Conservation (phyloP, 2,888 invertebrate genomes). For the Hirtodrosophila histrioides region DNA sequence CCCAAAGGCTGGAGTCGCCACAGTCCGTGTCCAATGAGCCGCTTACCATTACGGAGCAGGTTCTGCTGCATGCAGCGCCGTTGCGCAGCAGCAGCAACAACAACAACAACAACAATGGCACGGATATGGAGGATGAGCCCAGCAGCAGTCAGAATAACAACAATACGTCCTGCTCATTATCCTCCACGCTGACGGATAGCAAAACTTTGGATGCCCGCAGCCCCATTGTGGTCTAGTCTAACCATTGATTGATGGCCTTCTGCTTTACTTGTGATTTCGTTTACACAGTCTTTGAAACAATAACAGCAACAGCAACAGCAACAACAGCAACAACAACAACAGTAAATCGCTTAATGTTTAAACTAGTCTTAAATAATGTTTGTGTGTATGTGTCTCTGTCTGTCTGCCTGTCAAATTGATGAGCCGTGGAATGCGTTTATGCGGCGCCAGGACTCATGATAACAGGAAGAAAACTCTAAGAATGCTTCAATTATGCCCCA, state of each 20-base stretch:
- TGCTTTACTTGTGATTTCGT: slow-evolving; percentile 65
- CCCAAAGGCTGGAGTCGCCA: slow-evolving; percentile 44
- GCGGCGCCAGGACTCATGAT: slow-evolving; percentile 25
- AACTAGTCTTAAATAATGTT: slow-evolving; percentile 73
- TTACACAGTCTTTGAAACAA: slow-evolving; percentile 41
- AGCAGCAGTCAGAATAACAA: slow-evolving; percentile 70
- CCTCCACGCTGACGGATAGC: slow-evolving; percentile 83
- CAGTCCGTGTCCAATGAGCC: slow-evolving; percentile 50
- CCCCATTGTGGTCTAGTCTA: slow-evolving; percentile 81
- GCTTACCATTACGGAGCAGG: slow-evolving; percentile 73
- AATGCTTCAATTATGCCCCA: no score
- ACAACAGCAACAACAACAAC: slow-evolving; percentile 46
- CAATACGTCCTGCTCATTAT: slow-evolving; percentile 82
- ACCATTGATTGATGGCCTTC: slow-evolving; percentile 21
- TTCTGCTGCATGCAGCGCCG: slow-evolving; percentile 71
- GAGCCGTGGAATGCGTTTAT: slow-evolving; percentile 48
- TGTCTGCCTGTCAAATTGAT: slow-evolving; percentile 32
- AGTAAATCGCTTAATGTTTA: slow-evolving; percentile 65
- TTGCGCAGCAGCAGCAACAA: slow-evolving; percentile 7
- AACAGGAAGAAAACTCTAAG: background rate
- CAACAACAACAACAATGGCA: slow-evolving; percentile 26
- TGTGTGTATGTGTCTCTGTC: slow-evolving; percentile 58
- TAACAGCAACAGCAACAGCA: slow-evolving; percentile 20
- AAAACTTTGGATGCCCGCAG: slow-evolving; percentile 83
- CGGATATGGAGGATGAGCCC: slow-evolving; percentile 33